These are phyloP conservation scores for Hymenopus coronatus DNA, from an alignment of 2,888 invertebrate species.

Conservation along the genomic window DNA sequence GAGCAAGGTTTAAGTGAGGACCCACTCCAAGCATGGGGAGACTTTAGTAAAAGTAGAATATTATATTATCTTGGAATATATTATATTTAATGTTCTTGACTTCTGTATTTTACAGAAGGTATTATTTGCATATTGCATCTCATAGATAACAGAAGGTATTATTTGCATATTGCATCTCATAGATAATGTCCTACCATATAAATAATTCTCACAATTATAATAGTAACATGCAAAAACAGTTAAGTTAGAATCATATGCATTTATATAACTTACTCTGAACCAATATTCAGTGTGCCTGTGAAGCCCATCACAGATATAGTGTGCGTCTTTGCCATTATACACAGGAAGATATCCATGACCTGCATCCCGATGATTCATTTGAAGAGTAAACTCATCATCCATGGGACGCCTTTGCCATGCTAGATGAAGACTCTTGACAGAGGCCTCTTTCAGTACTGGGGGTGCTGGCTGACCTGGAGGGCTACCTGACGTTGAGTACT, in stretches of 20 bases:
- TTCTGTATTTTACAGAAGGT: too few species aligned
- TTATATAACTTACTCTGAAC: constrained; percentile 54
- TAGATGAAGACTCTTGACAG: constrained; percentile 62
- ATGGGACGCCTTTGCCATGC: constrained; percentile 72
- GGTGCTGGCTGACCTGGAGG: constrained; percentile 76
- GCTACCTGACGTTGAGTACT: constrained; percentile 72
- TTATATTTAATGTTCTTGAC: too few species aligned
- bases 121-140: too few species aligned
- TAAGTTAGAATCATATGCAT: not conserved
- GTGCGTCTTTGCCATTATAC: constrained; percentile 72
- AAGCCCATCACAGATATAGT: constrained; percentile 65
- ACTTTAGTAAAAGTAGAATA: too few species aligned
- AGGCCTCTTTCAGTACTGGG: constrained; percentile 66
- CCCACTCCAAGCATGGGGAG: too few species aligned
- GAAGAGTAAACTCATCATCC: constrained; percentile 78
- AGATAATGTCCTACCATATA: too few species aligned
- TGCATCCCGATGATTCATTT: constrained; percentile 69
- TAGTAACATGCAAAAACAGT: not conserved
- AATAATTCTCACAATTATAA: too few species aligned
- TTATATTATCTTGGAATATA: too few species aligned
- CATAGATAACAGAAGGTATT: too few species aligned
- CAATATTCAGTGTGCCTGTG: constrained; percentile 75
- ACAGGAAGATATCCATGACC: constrained; percentile 77
- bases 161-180: too few species aligned
- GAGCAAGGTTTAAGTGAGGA: too few species aligned